Evolutionary conservation across 2,888 invertebrate genomes (phyloP).

Genomic region (Lasioglossum malachurum): DNA sequence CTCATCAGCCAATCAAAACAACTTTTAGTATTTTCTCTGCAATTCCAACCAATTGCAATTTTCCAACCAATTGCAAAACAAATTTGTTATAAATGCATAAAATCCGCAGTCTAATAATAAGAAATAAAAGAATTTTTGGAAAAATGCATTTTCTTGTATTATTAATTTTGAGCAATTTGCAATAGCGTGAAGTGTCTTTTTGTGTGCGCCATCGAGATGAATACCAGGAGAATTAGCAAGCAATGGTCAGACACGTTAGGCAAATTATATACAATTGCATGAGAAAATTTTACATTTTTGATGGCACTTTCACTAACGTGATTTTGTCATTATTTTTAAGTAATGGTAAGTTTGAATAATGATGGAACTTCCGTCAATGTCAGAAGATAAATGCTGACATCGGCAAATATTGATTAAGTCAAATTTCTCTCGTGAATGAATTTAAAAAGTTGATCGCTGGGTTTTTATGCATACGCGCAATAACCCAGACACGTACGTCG

Average conservation of each 20-base stretch:
- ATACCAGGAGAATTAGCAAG: not conserved
- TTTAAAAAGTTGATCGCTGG: not conserved
- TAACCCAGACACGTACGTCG: no score
- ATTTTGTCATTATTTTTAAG: not conserved
- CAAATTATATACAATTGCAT: not conserved
- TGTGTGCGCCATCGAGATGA: not conserved
- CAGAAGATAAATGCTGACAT: not conserved
- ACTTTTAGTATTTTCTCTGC: no score
- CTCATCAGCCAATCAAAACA: no score
- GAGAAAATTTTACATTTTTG: not conserved
- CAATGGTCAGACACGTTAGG: not conserved
- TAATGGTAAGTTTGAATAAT: not conserved
- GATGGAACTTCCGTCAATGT: not conserved
- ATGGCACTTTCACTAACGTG: not conserved
- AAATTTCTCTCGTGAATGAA: not conserved
- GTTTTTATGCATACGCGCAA: no score
- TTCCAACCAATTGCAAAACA: no score
- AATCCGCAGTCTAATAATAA: no score
- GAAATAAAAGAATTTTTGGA: no score
- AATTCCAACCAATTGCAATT: no score
- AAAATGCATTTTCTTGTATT: no score
- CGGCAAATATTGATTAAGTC: not conserved
- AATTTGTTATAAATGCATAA: no score
- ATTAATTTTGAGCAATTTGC: not conserved
- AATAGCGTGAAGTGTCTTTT: not conserved